Percentiles rank a stretch among this genome's conserved stretches.
Evolutionary conservation across 2,113 vertebrate genomes (phyloP).

Genomic region (Barnardius zonarius): DNA sequence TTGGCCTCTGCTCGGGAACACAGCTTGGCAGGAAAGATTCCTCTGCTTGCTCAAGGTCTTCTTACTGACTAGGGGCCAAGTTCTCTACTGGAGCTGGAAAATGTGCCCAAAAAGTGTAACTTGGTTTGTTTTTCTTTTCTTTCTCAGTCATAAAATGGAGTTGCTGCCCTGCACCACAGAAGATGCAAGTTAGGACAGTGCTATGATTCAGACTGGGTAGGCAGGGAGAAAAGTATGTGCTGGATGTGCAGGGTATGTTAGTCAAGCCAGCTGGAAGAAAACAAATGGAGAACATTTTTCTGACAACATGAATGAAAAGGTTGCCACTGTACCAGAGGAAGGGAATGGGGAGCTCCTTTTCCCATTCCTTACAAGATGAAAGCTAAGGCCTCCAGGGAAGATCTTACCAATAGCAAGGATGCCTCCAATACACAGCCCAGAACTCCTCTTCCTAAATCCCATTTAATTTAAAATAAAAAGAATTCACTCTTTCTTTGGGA

Average conservation of each 20-base stretch:
- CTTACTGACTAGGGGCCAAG: neutral
- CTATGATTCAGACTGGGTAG: neutral
- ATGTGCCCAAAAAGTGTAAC: neutral
- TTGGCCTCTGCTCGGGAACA: neutral
- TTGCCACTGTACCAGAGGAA: neutral
- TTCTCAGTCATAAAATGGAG: neutral
- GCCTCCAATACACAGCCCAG: neutral
- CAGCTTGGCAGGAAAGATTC: conserved; percentile 25
- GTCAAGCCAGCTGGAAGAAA: neutral
- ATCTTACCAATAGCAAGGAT: neutral
- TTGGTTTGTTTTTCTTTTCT: neutral
- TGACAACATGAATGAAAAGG: neutral
- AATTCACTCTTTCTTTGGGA: neutral
- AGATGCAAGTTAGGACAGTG: neutral
- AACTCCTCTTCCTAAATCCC: neutral
- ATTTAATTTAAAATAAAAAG: neutral
- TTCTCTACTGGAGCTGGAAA: neutral
- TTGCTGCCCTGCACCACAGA: neutral
- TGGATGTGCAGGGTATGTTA: neutral
- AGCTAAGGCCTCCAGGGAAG: neutral
- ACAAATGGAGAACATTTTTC: neutral
- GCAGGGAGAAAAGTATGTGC: neutral
- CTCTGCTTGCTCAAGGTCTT: conserved; percentile 22
- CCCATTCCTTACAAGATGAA: neutral
- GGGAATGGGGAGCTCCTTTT: neutral